phyloP scores from a whole-genome alignment of 2,797 vertebrate genomes.

The Chelon auratus region DNA sequence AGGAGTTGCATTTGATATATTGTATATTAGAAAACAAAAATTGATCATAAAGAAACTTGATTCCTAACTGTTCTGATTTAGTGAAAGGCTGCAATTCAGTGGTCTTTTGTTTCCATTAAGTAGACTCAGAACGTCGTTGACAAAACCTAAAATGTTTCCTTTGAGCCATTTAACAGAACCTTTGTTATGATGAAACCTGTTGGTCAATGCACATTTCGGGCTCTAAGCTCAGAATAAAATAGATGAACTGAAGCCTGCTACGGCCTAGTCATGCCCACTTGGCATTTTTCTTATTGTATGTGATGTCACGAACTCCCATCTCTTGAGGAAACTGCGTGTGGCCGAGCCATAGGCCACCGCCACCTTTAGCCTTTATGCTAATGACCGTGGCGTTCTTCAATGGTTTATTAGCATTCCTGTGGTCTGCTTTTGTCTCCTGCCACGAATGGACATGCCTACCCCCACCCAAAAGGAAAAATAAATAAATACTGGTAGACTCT shows the following conservation, averaged over 20 bases:
- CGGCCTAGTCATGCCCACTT: slow-evolving; percentile 76
- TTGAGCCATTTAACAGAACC: slow-evolving; percentile 57
- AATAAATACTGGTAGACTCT: slow-evolving; percentile 90
- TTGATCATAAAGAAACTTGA: background rate
- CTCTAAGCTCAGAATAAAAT: slow-evolving; percentile 67
- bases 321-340: slow-evolving; percentile 79
- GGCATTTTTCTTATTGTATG: slow-evolving; percentile 83
- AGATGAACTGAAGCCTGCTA: slow-evolving; percentile 60
- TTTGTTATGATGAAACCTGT: slow-evolving; percentile 67
- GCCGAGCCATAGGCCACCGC: slow-evolving; percentile 72
- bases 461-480: slow-evolving; percentile 40
- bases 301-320: slow-evolving; percentile 80
- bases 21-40: too few relatives aligned
- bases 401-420: slow-evolving; percentile 81
- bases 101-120: slow-evolving; percentile 67
- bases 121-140: slow-evolving; percentile 65
- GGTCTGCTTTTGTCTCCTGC: slow-evolving; percentile 73
- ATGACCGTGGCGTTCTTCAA: slow-evolving; percentile 74
- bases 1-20: background rate
- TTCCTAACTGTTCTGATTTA: slow-evolving; percentile 33
- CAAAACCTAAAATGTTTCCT: slow-evolving; percentile 74
- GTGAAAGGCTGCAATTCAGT: slow-evolving; percentile 53
- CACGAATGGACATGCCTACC: slow-evolving; percentile 66
- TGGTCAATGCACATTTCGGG: slow-evolving; percentile 62
- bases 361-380: slow-evolving; percentile 85